Conservation (phyloP, 1,140 invertebrate species). For the Eriocheir sinensis region DNA sequence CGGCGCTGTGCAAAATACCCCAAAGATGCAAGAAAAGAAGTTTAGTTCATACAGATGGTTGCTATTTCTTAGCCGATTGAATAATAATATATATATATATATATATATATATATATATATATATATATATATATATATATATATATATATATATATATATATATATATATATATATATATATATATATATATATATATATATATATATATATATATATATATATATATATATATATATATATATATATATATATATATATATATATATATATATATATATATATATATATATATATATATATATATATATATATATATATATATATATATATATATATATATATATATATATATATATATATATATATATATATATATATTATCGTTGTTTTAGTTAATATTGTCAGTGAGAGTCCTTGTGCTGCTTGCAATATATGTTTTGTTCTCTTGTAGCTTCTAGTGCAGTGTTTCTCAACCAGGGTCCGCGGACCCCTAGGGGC, state of each 20-base stretch:
- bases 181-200: slow-evolving; percentile 28
- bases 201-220: slow-evolving; percentile 2
- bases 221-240: background rate
- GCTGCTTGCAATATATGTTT: background rate
- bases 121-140: slow-evolving; percentile 28
- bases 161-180: slow-evolving; percentile 28
- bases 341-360: background rate
- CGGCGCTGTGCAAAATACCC: too few relatives aligned
- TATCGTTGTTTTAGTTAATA: background rate
- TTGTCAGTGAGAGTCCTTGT: too few relatives aligned
- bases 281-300: background rate
- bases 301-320: background rate
- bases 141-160: slow-evolving; percentile 28
- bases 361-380: background rate
- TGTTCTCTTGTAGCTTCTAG: background rate
- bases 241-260: background rate
- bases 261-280: background rate
- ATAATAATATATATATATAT: slow-evolving; percentile 19
- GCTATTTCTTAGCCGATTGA: too few relatives aligned
- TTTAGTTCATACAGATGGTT: too few relatives aligned
- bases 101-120: slow-evolving; percentile 28
- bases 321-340: background rate
- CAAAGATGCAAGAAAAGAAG: too few relatives aligned
- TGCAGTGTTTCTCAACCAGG: background rate
- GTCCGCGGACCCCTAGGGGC: background rate